Evolutionary conservation across 1,140 invertebrate species (phyloP), one percentile per base, ranked within the genome.

Genomic region (Latrodectus geometricus): DNA sequence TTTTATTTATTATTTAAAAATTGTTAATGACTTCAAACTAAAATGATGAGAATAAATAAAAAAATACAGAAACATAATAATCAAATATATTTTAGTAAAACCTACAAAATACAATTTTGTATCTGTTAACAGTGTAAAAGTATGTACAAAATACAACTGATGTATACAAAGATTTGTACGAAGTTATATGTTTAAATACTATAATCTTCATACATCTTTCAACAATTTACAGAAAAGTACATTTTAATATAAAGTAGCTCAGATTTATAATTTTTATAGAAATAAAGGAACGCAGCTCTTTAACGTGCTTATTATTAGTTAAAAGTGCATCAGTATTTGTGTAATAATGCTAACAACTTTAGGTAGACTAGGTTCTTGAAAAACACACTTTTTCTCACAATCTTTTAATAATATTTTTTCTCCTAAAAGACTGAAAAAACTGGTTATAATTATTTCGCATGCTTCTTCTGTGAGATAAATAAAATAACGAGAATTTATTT

Each of bases 1-100:
- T 35, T 35, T 35, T 5, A 35, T 35, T 35, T 35, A 35, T 35
- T 35, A 35, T 35, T 35, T 35, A 35, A 35, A 35, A 35, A 35
- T 35, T 35, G 5, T 35, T 35, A 35, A 35, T 35, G 35, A 35
- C 5, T 35, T 35, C 35, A 35, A 35, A 35, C 5, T 35, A 35
- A 35, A 35, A 35, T 35, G 35, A 35, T 35, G 35, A 35, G 35
- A 4, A 74, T n/a, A 74, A 74, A 74, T 50, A 74, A 77, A 77
- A 76, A 50, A 76, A 12, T 35, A 61, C 17, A 79, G 9, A 61
- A 12, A 9, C n/a, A 23, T 9, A 76, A 35, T 20, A 68, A 68
- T 79, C 21, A 72, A 81, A 72, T 77, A 77, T 35, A 72, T 81
- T 81, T 81, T 72, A 81, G 79, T 81, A 54, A 70, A 20, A 35